Conservation (phyloP, 2,797 vertebrate genomes). For the Lateolabrax maculatus region DNA sequence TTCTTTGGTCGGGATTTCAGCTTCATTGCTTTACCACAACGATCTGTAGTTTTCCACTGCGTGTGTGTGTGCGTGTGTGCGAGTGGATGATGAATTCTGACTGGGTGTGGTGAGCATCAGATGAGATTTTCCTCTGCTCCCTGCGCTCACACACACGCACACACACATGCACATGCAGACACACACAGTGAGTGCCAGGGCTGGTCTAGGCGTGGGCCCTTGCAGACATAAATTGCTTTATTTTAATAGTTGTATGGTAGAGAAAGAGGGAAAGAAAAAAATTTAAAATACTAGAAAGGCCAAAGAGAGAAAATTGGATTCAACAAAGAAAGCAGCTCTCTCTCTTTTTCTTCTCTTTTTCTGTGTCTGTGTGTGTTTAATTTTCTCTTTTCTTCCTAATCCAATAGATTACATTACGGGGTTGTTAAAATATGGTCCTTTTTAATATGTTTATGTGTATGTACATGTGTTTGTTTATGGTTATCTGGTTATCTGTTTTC, state of each 20-base stretch:
- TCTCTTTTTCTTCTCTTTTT: slow-evolving; percentile 4
- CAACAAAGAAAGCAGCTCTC: slow-evolving; percentile 34
- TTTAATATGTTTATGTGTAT: slow-evolving; percentile 54
- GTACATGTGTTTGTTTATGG: slow-evolving; percentile 49
- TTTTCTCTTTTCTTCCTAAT: slow-evolving; percentile 37
- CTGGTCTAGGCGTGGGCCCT: slow-evolving; percentile 84
- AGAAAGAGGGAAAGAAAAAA: slow-evolving; percentile 53
- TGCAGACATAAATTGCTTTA: slow-evolving; percentile 84
- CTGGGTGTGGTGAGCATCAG: slow-evolving; percentile 86
- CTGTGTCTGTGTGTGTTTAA: slow-evolving; percentile 7
- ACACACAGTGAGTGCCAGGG: slow-evolving; percentile 70
- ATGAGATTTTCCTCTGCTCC: slow-evolving; percentile 85
- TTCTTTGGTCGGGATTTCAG: slow-evolving; percentile 70
- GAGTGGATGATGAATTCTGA: slow-evolving; percentile 79
- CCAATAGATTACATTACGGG: slow-evolving; percentile 43
- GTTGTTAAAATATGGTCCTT: slow-evolving; percentile 37
- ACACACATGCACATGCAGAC: slow-evolving; percentile 30
- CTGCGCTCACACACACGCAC: slow-evolving; percentile 39
- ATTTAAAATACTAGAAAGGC: slow-evolving; percentile 67
- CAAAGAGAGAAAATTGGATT: slow-evolving; percentile 64
- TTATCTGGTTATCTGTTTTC: slow-evolving; percentile 48
- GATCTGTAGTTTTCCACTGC: slow-evolving; percentile 82
- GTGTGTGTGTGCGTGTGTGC: slow-evolving; percentile 30
- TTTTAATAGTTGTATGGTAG: slow-evolving; percentile 84
- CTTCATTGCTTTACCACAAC: slow-evolving; percentile 76